Conservation (phyloP, 2,113 vertebrate species). For the Gadus macrocephalus region DNA sequence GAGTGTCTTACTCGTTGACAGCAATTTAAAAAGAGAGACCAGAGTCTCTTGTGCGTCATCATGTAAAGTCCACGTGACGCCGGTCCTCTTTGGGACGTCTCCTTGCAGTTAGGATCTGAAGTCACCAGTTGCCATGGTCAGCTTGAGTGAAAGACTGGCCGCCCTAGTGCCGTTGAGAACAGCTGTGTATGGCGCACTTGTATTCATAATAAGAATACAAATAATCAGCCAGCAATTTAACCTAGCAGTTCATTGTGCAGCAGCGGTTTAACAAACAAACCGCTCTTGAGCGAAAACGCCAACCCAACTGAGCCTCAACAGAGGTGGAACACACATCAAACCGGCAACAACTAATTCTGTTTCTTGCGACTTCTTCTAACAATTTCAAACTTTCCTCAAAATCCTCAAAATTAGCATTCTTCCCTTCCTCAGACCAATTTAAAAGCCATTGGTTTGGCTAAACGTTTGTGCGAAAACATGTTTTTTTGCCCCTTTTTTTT, state of each 20-base stretch:
- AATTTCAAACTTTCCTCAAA: neutral
- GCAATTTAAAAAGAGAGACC: neutral
- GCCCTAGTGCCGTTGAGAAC: constrained; percentile 27
- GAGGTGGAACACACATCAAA: constrained; percentile 21
- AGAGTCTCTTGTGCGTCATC: neutral
- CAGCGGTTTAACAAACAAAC: constrained; percentile 18
- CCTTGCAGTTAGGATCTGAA: constrained; percentile 23
- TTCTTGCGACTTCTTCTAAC: constrained; percentile 45
- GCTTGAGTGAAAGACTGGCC: constrained; percentile 30
- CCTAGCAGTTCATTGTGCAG: constrained; percentile 26
- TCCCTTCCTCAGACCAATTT: constrained; percentile 8
- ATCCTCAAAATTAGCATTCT: neutral
- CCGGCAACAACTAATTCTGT: constrained; percentile 36
- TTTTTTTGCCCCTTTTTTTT: constrained; percentile 6
- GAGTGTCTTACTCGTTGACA: neutral
- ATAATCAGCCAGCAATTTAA: constrained; percentile 10
- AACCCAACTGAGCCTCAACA: constrained; percentile 28
- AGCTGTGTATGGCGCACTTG: neutral
- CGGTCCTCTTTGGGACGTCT: constrained; percentile 40
- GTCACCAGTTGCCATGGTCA: constrained; percentile 27
- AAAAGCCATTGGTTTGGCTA: neutral
- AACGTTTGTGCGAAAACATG: neutral
- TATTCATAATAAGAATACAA: no score
- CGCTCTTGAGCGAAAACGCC: constrained; percentile 19
- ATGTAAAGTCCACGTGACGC: constrained; percentile 12